These are phyloP conservation scores for Ctenoplectra terminalis DNA, from an alignment of 1,140 invertebrate species.

Conservation along the genomic window DNA sequence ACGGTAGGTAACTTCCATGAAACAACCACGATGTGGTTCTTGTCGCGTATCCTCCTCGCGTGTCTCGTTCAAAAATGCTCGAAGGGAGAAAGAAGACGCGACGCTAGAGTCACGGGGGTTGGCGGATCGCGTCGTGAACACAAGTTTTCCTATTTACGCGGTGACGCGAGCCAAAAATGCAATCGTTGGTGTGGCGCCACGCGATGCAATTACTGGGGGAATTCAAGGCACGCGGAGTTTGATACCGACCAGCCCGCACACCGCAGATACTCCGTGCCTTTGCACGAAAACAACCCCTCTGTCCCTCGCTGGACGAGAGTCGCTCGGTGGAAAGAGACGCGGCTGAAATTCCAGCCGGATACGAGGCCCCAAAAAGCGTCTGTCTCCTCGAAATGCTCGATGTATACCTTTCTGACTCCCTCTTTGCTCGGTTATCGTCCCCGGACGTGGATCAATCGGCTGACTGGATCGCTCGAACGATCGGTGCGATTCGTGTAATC, in stretches of 20 bases:
- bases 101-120: background rate
- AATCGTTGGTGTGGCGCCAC: constrained; percentile 75
- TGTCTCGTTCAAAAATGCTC: background rate
- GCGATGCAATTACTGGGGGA: constrained; percentile 80
- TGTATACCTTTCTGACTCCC: constrained; percentile 6
- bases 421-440: constrained; percentile 68
- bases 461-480: constrained; percentile 62
- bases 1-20: background rate
- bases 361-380: constrained; percentile 58
- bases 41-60: background rate
- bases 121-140: background rate
- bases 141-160: constrained; percentile 74
- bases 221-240: constrained; percentile 78
- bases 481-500: background rate
- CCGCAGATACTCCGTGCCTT: constrained; percentile 62
- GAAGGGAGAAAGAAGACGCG: background rate
- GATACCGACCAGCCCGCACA: constrained; percentile 69
- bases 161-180: constrained; percentile 75
- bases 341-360: constrained; percentile 68
- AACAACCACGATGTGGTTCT: background rate
- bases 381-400: constrained; percentile 36
- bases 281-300: constrained; percentile 71
- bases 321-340: constrained; percentile 55
- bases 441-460: constrained; percentile 71
- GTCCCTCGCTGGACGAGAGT: constrained; percentile 47